Conservation (phyloP, 2,797 vertebrate genomes). For the Enteromius argenteus region DNA sequence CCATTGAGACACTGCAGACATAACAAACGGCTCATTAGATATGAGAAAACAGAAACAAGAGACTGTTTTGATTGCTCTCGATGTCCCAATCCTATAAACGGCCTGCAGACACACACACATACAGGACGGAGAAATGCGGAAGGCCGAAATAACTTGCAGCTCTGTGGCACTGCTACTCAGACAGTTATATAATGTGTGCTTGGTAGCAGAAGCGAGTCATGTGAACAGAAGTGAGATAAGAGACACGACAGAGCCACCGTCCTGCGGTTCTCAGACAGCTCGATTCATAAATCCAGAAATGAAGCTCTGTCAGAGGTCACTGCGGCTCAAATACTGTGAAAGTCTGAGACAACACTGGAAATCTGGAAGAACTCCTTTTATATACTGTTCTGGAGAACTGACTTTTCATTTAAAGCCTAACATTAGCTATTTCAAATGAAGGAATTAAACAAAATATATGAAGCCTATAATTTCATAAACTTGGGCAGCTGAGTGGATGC, state of each 20-base stretch:
- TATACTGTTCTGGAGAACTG: not conserved
- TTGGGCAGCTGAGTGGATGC: not conserved
- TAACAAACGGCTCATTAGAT: conserved; percentile 31
- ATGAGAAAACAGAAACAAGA: conserved; percentile 15
- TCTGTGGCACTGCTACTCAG: conserved; percentile 67
- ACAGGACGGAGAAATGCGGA: conserved; percentile 12
- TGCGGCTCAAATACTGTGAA: not conserved
- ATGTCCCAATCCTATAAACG: conserved; percentile 21
- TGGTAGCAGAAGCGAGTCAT: conserved; percentile 43
- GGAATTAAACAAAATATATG: not conserved
- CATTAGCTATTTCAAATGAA: not conserved
- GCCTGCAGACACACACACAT: conserved; percentile 13
- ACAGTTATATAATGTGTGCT: conserved; percentile 71
- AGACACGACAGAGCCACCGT: not conserved
- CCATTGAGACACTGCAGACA: conserved; percentile 30
- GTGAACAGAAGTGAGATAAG: not conserved
- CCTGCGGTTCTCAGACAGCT: conserved; percentile 2
- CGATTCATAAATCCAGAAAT: conserved; percentile 19
- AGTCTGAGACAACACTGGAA: not conserved
- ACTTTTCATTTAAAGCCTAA: not conserved
- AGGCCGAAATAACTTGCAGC: conserved; percentile 16
- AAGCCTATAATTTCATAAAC: not conserved
- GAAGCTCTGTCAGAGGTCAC: conserved; percentile 9
- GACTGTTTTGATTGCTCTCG: conserved; percentile 17
- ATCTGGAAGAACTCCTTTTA: not conserved